Conservation (phyloP, 2,797 vertebrate genomes). For the Chaetophractus vellerosus region DNA sequence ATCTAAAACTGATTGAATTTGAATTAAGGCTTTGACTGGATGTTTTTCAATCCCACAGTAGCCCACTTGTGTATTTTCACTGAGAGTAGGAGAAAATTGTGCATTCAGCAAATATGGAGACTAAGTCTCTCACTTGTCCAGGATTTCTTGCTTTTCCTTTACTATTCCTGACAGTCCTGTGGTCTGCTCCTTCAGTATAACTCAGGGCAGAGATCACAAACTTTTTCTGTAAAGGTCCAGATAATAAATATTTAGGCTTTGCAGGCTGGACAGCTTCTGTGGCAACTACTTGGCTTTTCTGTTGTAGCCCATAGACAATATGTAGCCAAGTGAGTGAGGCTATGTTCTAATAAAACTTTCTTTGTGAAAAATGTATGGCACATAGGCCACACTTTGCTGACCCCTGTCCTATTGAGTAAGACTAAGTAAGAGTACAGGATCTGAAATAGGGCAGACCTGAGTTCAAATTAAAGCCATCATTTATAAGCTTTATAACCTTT, state of each 20-base stretch:
- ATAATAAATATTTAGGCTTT: neutral
- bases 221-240: neutral
- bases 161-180: neutral
- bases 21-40: neutral
- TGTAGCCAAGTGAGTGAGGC: neutral
- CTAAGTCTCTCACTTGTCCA: neutral
- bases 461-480: neutral
- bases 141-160: neutral
- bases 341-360: neutral
- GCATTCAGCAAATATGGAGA: neutral
- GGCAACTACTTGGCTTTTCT: neutral
- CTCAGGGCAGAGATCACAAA: neutral
- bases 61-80: neutral
- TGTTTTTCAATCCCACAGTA: neutral
- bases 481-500: neutral
- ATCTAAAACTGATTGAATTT: neutral
- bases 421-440: neutral
- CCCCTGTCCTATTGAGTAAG: neutral
- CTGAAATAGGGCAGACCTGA: neutral
- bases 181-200: neutral
- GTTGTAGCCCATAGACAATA: neutral
- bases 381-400: neutral
- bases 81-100: neutral
- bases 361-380: neutral
- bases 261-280: neutral